Percentiles rank a stretch among this genome's conserved stretches.
These are phyloP conservation scores for Chloroceryle amazona DNA, from an alignment of 2,797 vertebrate genomes.

Conservation along the genomic window DNA sequence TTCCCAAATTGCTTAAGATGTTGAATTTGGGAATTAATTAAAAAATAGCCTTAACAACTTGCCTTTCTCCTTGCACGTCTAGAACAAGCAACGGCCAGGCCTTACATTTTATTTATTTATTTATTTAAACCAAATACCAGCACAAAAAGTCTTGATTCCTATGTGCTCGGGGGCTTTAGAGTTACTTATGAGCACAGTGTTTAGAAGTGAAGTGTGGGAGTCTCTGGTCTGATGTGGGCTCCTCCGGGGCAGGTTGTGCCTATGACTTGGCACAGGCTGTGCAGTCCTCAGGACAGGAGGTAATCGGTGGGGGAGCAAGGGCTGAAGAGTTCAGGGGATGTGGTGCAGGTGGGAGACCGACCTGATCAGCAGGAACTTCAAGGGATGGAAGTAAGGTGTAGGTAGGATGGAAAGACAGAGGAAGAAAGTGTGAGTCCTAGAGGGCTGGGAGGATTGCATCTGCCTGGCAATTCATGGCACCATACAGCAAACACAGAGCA, in stretches of 20 bases:
- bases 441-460: not conserved
- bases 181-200: not conserved
- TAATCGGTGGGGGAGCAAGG: not conserved
- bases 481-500: not conserved
- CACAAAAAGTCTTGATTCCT: not conserved
- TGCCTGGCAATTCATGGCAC: accelerated
- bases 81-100: not conserved
- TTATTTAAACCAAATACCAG: no score
- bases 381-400: not conserved
- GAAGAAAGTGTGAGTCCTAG: not conserved
- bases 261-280: not conserved
- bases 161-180: not conserved
- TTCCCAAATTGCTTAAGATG: not conserved
- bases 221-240: not conserved
- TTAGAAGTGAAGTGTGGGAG: not conserved
- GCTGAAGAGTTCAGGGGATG: not conserved
- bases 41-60: not conserved
- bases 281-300: not conserved
- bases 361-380: not conserved
- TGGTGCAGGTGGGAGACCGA: not conserved
- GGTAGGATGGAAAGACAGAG: not conserved
- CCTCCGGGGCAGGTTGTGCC: not conserved
- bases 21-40: not conserved
- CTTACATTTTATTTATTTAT: no score
- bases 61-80: not conserved